phyloP scores from a whole-genome alignment of 2,797 vertebrate genomes.

The Siniperca scherzeri region DNA sequence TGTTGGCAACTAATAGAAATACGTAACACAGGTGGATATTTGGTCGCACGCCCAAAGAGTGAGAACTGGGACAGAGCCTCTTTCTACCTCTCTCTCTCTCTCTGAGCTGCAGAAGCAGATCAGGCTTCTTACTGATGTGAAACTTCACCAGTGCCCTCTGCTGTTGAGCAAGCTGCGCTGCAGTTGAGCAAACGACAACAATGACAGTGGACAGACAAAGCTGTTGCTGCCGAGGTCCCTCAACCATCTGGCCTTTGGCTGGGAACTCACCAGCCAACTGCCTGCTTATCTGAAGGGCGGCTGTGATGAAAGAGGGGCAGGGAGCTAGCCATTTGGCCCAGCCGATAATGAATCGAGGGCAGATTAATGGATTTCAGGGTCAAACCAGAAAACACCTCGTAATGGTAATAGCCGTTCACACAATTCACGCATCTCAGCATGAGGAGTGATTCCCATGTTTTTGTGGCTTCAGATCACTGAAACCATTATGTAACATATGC shows the following conservation, averaged over 20 bases:
- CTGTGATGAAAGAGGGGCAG: slow-evolving; percentile 63
- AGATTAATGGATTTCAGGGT: slow-evolving; percentile 71
- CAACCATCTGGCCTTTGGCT: slow-evolving; percentile 74
- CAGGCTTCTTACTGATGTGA: slow-evolving; percentile 19
- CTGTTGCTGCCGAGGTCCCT: slow-evolving; percentile 54
- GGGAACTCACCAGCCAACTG: slow-evolving; percentile 64
- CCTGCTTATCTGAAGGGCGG: slow-evolving; percentile 63
- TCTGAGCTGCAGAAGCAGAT: slow-evolving; percentile 16
- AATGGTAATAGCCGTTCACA: slow-evolving; percentile 52
- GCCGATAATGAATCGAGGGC: slow-evolving; percentile 69
- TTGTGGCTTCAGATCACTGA: slow-evolving; percentile 42
- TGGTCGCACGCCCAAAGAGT: background rate
- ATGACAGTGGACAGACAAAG: slow-evolving; percentile 60
- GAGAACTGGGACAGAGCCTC: background rate
- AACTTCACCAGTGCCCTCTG: slow-evolving; percentile 86
- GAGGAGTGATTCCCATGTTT: slow-evolving; percentile 33
- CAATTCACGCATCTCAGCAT: slow-evolving; percentile 47
- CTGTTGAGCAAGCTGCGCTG: slow-evolving; percentile 65
- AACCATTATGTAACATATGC: slow-evolving; percentile 49
- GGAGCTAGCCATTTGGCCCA: slow-evolving; percentile 67
- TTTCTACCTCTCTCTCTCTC: background rate
- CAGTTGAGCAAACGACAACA: slow-evolving; percentile 45
- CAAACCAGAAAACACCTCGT: slow-evolving; percentile 60
- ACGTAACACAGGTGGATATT: slow-evolving; percentile 12
- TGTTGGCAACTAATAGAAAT: background rate